Percentiles rank a stretch among this genome's conserved stretches.
Conservation (phyloP, 2,888 invertebrate genomes). For the Scaptodrosophila latifasciaeformis region DNA sequence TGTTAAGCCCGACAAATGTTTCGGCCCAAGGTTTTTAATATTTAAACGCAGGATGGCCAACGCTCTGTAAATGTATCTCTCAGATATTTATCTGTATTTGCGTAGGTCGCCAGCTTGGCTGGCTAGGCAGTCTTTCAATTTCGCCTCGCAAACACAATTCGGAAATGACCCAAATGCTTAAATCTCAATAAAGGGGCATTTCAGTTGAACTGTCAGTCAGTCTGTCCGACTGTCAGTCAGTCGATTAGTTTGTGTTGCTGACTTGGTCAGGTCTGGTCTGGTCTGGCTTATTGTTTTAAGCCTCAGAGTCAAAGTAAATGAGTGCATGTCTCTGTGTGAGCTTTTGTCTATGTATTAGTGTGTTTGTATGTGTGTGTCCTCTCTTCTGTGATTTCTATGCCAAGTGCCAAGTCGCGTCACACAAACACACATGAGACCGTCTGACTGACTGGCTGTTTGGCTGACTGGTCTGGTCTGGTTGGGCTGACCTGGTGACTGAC, state of each 20-base stretch:
- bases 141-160: conserved; percentile 56
- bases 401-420: conserved; percentile 30
- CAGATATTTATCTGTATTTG: background rate
- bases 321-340: conserved; percentile 4
- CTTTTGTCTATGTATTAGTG: conserved; percentile 1
- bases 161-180: conserved; percentile 61
- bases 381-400: conserved; percentile 41
- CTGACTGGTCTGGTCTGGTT: background rate
- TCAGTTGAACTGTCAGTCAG: conserved; percentile 56
- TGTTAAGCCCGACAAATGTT: conserved; percentile 17
- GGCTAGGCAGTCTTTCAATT: too few species aligned
- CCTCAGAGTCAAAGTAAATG: too few species aligned
- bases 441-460: conserved; percentile 10
- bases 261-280: conserved; percentile 32
- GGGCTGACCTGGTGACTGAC: conserved; percentile 1
- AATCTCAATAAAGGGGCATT: conserved; percentile 57
- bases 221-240: conserved; percentile 8
- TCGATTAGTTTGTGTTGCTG: conserved; percentile 10
- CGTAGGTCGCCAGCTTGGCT: conserved; percentile 14
- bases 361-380: conserved; percentile 21
- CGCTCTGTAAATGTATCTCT: too few species aligned
- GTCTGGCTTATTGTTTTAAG: conserved; percentile 5
- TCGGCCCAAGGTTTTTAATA: conserved; percentile 44
- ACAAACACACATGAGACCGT: background rate
- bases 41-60: conserved; percentile 39